phyloP scores from a whole-genome alignment of 2,888 invertebrate species.

The Carterocephalus palaemon region DNA sequence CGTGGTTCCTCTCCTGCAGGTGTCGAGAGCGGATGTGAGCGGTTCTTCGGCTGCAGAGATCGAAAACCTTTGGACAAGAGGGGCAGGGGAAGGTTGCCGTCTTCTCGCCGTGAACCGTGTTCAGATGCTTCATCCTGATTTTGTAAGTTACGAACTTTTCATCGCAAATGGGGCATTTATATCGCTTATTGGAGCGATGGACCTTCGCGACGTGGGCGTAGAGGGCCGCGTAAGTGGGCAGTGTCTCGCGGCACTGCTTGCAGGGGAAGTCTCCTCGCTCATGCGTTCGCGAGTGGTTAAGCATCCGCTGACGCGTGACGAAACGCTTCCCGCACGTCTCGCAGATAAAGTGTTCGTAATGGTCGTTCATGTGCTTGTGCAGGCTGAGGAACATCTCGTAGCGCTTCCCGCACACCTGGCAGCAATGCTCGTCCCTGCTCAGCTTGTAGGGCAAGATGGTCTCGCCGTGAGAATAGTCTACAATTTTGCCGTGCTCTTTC shows the following conservation, averaged over 20 bases:
- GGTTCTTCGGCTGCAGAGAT: slow-evolving; percentile 63
- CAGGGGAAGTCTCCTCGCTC: slow-evolving; percentile 62
- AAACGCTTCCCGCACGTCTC: slow-evolving; percentile 71
- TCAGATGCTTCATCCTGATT: slow-evolving; percentile 62
- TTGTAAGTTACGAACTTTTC: slow-evolving; percentile 69
- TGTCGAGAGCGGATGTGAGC: slow-evolving; percentile 67
- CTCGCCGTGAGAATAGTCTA: slow-evolving; percentile 60
- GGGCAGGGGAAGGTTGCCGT: slow-evolving; percentile 65
- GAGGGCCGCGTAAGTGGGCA: slow-evolving; percentile 54
- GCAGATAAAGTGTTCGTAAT: slow-evolving; percentile 68
- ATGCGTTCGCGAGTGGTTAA: slow-evolving; percentile 64
- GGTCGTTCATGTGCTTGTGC: slow-evolving; percentile 72
- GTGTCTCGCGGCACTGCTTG: slow-evolving; percentile 56
- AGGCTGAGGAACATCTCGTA: slow-evolving; percentile 69
- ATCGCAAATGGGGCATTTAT: slow-evolving; percentile 70
- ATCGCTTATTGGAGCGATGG: slow-evolving; percentile 62
- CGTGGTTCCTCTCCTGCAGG: slow-evolving; percentile 67
- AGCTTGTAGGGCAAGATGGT: slow-evolving; percentile 66
- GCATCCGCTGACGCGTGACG: slow-evolving; percentile 63
- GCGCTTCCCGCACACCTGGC: slow-evolving; percentile 64
- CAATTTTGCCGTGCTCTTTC: slow-evolving; percentile 50
- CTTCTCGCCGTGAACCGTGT: slow-evolving; percentile 60
- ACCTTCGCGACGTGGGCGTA: slow-evolving; percentile 63
- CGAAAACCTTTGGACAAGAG: slow-evolving; percentile 64
- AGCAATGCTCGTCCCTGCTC: slow-evolving; percentile 59